A percentile compares a stretch with the other conserved stretches of the same genome.
These are phyloP conservation scores for Melanocharis versteri DNA, from an alignment of 2,113 vertebrate species.

Conservation along the genomic window DNA sequence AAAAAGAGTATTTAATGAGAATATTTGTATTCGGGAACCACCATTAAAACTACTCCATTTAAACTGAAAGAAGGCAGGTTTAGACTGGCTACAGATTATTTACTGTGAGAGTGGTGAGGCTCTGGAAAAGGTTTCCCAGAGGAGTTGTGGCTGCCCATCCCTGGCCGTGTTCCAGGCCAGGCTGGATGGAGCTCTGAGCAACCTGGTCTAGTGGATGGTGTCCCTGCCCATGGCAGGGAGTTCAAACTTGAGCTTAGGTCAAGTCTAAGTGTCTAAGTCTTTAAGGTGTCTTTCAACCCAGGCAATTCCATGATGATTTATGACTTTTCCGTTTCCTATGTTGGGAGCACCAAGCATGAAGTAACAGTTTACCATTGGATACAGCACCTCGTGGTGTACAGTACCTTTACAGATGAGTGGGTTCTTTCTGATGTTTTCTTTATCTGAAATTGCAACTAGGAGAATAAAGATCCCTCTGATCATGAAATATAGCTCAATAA, in stretches of 20 bases:
- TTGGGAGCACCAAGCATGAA: not conserved
- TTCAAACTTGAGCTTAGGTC: not conserved
- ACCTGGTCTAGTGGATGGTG: rapidly evolving
- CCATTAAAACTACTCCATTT: not conserved
- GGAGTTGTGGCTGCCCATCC: not conserved
- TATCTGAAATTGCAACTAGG: not conserved
- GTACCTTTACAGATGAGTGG: not conserved
- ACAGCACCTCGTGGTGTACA: not conserved
- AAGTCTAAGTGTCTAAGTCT: too few relatives aligned
- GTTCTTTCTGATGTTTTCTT: not conserved
- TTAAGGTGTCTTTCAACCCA: not conserved
- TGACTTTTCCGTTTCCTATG: not conserved
- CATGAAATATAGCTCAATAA: not conserved
- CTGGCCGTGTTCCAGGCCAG: not conserved
- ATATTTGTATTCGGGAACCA: not conserved
- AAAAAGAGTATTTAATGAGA: not conserved
- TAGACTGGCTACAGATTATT: not conserved
- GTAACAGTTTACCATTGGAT: not conserved
- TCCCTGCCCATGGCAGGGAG: not conserved
- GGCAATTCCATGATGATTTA: not conserved
- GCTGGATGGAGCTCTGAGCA: not conserved
- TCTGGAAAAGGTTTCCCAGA: not conserved
- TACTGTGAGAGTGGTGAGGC: too few relatives aligned
- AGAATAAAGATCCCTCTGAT: not conserved
- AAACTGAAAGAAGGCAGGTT: not conserved